phyloP scores from a whole-genome alignment of 1,140 invertebrate genomes.

The Leptopilina clavipes region DNA sequence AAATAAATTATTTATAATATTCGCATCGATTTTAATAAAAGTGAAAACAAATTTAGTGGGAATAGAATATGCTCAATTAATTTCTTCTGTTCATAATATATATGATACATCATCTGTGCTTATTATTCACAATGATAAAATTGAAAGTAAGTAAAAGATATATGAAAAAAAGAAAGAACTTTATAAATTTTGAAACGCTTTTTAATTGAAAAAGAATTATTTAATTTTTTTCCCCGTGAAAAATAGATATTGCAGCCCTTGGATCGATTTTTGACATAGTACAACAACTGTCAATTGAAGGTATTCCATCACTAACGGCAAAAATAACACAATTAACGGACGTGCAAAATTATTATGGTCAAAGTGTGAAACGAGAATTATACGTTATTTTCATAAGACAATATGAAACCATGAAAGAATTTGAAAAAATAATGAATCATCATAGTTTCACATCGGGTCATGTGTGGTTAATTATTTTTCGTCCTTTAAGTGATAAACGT shows the following conservation, averaged over 20 bases:
- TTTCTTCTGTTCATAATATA: not conserved
- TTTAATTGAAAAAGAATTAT: not conserved
- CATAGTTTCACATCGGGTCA: not conserved
- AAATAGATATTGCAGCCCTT: not conserved
- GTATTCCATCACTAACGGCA: not conserved
- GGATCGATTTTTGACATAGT: not conserved
- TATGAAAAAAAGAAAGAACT: not conserved
- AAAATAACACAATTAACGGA: not conserved
- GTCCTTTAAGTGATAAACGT: not conserved
- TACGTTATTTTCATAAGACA: not conserved
- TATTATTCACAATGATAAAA: not conserved
- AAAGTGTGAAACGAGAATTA: not conserved
- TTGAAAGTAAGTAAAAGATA: not conserved
- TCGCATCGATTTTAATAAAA: not conserved
- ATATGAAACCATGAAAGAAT: constrained; percentile 5
- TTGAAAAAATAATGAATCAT: not conserved
- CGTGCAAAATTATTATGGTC: not conserved
- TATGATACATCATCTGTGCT: not conserved
- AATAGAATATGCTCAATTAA: not conserved
- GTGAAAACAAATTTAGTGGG: not conserved
- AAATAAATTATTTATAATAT: too few species aligned
- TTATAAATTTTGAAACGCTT: too few species aligned
- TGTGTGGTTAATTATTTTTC: not conserved
- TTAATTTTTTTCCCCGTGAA: not conserved
- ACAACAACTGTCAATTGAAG: not conserved